A percentile compares a stretch with the other conserved stretches of the same genome.
Evolutionary conservation across 2,113 vertebrate species (phyloP).

Genomic region (Arothron firmamentum): DNA sequence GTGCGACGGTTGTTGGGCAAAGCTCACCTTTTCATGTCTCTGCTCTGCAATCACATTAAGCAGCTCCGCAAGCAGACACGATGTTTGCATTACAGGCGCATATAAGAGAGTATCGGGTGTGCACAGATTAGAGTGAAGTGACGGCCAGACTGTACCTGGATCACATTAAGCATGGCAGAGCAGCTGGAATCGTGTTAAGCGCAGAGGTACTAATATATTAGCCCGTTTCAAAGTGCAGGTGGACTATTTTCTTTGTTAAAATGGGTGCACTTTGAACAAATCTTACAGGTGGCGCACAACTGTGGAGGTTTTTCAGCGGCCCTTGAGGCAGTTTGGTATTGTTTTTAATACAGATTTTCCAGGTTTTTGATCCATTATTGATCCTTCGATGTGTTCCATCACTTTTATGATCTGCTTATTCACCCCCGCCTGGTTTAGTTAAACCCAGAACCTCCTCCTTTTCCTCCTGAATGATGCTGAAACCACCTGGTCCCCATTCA

Average conservation of each 20-base stretch:
- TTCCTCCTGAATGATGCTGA: constrained; percentile 45
- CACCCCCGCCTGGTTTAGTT: constrained; percentile 29
- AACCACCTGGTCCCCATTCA: constrained; percentile 73
- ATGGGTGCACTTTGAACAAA: constrained; percentile 8
- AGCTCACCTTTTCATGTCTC: constrained; percentile 54
- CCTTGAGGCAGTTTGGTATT: too few species aligned
- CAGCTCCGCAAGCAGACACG: constrained; percentile 40
- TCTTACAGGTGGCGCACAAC: constrained; percentile 5
- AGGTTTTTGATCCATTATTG: constrained; percentile 22
- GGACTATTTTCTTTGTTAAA: constrained; percentile 12
- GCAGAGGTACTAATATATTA: constrained; percentile 30
- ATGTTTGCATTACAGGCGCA: constrained; percentile 59
- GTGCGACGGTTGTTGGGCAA: constrained; percentile 41
- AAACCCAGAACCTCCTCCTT: constrained; percentile 37
- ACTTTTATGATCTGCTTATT: constrained; percentile 57
- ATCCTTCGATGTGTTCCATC: constrained; percentile 36
- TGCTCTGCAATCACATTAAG: constrained; percentile 55
- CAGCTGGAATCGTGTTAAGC: constrained; percentile 32
- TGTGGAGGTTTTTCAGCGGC: background rate
- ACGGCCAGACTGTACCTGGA: constrained; percentile 56
- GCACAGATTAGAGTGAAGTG: constrained; percentile 57
- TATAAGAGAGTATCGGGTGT: constrained; percentile 49
- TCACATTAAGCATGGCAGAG: constrained; percentile 51
- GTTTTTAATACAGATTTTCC: too few species aligned
- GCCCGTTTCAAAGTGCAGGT: constrained; percentile 39